Evolutionary conservation across 1,140 invertebrate species (phyloP), one percentile per base, ranked within the genome.

Genomic region (Musca domestica): DNA sequence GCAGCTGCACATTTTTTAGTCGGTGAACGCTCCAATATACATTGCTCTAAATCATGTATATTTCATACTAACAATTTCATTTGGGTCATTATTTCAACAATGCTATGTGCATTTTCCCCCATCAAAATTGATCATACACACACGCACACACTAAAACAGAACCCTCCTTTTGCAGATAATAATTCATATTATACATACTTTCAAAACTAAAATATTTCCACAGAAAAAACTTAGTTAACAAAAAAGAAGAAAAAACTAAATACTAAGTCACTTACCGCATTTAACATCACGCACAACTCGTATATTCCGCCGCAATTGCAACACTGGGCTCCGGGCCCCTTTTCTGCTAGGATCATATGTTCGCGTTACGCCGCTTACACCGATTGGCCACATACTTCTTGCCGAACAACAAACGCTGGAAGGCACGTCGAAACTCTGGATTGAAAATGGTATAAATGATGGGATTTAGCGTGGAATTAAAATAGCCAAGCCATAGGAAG

Each of bases 361-460:
- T 61, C n/a, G 27, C 56, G 9, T n/a, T 34, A 6, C 56, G 56
- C 7, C 56, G 56, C 20, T 61, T 61, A 41, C 56, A 34, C 41
- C 34, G 17, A 17, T 19, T 61, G 64, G 73, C 72, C 47, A 83
- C 76, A 71, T 87, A 84, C 61, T 78, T 76, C n/a, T 88, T 86
- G 30, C 92, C 92, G 78, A 91, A 94, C 6, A 97, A 85, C 69
- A 98, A 93, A 69, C 92, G 87, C 74, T 93, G 93, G 83, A 98
- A 98, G 14, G 95, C 95, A 73, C 92, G 89, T 66, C 95, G 86
- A 80, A 98, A 98, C 77, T 98, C 95, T 3, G 94, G 93, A 80
- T 93, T 96, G 81, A 96, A 96, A 71, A 96, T 92, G 1, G 94
- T 96, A 80, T 97, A 98, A 74, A 98, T 97, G 64, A 98, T 91